Base-by-base conservation (phyloP, 2,888 invertebrate genomes). In the Acanthosoma haemorrhoidale region DNA sequence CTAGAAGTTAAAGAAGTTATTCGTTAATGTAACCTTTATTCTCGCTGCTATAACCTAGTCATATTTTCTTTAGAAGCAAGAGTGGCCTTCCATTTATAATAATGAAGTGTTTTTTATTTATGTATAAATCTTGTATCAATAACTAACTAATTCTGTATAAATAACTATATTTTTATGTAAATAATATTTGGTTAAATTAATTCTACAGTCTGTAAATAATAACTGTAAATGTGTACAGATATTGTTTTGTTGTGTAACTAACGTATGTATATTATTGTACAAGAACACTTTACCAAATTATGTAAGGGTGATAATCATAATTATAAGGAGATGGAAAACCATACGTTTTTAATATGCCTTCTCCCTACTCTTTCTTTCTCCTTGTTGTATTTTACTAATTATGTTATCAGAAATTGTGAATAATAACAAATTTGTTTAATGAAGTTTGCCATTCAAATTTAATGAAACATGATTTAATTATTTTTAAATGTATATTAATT, bases 41-140 rank as follows among this genome's bases (percentile, higher is more conserved):
- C 29, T 70, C 63, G 64, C 57, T 70, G 64, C 36, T 57, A 51
- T 58, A 70, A 70, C 70, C 70, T 70, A 70, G 70, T 70, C 70
- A 70, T 70, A n/a, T 70, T 57, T 64, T 63, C 39, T 38, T 36
- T 69, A 43, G 39, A 18, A 51, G 32, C 60, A 58, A 29, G 51
- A 34, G 39, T 43, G 69, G 69, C 61, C 69, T 61, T 61, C 61
- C 13, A 6, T 61, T 61, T 61, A 34, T 4, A 9, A 31, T 16
- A 15, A 31, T 58, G 15, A 31, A 61, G 36, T 61, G 34, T 36
- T 36, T 61, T 15, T 36, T 61, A 36, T 61, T 18, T 61, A 36
- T 36, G 21, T 31, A 59, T 31, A 31, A 59, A 29, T 29, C 29
- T 15, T 59, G 41, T 51, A 51, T 51, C 51, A 8, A 51, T 61